Percentiles rank a stretch among this genome's conserved stretches.
Conservation (phyloP, 2,888 invertebrate species). For the Harpalus rufipes region DNA sequence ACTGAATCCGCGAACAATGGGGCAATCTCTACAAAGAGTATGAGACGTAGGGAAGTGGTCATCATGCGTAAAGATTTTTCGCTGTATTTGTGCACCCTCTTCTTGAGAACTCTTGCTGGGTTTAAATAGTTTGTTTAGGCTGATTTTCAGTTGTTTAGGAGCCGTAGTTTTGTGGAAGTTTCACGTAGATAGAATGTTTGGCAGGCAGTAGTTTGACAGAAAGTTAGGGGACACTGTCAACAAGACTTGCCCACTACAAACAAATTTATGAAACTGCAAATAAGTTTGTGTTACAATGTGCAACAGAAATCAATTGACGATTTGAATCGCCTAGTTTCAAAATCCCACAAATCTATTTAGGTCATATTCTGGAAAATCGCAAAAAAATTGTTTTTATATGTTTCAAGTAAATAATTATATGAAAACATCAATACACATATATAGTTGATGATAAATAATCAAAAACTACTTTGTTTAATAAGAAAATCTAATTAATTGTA, state of each 20-base stretch:
- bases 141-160: conserved; percentile 42
- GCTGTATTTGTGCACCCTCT: conserved; percentile 49
- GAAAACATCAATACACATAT: too few relatives aligned
- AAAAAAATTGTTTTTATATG: too few relatives aligned
- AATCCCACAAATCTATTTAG: too few relatives aligned
- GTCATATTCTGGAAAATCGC: too few relatives aligned
- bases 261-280: background rate
- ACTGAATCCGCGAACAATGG: conserved; percentile 64
- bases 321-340: too few relatives aligned
- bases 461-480: too few relatives aligned
- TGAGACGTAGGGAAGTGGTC: conserved; percentile 54
- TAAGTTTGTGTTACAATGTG: background rate
- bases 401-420: too few relatives aligned
- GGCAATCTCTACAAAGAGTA: conserved; percentile 61
- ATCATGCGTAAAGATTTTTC: conserved; percentile 62
- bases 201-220: background rate
- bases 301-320: background rate
- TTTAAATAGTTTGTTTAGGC: conserved; percentile 53
- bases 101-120: conserved; percentile 35
- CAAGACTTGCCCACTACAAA: background rate
- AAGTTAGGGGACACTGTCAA: conserved; percentile 19
- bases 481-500: too few relatives aligned
- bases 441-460: too few relatives aligned
- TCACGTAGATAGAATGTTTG: background rate
- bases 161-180: conserved; percentile 30